Base-by-base conservation (phyloP, 2,797 vertebrate species). In the Mormyrops attenuatus region DNA sequence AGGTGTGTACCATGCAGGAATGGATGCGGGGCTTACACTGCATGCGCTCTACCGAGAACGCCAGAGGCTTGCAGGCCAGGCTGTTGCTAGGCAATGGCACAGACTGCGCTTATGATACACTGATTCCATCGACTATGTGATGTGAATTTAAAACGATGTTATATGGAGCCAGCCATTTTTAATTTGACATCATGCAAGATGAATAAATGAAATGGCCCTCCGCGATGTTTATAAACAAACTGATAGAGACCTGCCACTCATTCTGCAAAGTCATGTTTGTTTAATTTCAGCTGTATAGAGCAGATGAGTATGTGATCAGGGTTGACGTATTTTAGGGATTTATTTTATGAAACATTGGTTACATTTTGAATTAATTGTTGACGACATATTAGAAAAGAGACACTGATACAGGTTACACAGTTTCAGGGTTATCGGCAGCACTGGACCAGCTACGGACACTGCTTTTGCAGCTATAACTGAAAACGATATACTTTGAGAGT, bases 31-130 rank as follows among this genome's bases (percentile, higher is more conserved):
- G 26, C 53, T 41, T 87, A 41, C 50, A 26, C 52, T 87, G 86
- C 38, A 60, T 41, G 53, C 30, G 30, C 86, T 60, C 30, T 87
- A n/a, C 52, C 30, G 85, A 30, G 52, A 52, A 34, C 22, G 34
- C 52, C 86, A 41, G 30, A 55, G 86, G 86, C 30, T 87, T 38
- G 85, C 50, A 17, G 53, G 86, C 86, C 86, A 87, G 86, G 52
- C 86, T 57, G 86, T 87, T 87, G 86, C 86, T 87, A 87, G 86
- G 86, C 86, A 41, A 87, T 87, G 86, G 52, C 86, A 87, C 86
- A 87, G 86, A 87, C 53, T 60, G 53, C 50, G 86, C 52, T 38
- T 60, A 87, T 87, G 86, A 87, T 87, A 87, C 86, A 57, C 53
- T 55, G 52, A 38, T 57, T 87, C 53, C 30, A 57, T 38, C 86